Evolutionary conservation across 2,113 vertebrate genomes (phyloP).

Genomic region (Tretioscincus oriximinensis): DNA sequence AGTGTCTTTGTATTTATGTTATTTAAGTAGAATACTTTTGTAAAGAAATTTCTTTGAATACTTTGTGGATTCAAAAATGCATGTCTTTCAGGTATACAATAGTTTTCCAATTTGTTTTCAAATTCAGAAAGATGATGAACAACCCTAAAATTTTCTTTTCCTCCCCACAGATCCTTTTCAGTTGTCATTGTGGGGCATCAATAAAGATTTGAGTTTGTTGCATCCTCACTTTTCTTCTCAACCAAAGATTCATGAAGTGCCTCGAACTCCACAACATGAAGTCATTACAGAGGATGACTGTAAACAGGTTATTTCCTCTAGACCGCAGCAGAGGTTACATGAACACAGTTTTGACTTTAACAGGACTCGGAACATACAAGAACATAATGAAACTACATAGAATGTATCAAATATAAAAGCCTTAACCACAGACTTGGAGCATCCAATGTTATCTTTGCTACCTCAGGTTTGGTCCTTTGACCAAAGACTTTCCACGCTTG

Average conservation of each 20-base stretch:
- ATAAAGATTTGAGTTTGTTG: constrained; percentile 57
- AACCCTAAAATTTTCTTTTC: constrained; percentile 26
- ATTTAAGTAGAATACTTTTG: neutral
- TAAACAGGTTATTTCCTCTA: constrained; percentile 38
- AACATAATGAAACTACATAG: constrained; percentile 70
- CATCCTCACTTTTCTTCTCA: constrained; percentile 58
- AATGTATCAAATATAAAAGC: neutral
- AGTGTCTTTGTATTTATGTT: neutral
- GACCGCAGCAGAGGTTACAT: constrained; percentile 44
- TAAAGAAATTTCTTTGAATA: neutral
- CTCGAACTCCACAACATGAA: neutral
- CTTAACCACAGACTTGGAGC: constrained; percentile 33
- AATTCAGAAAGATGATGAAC: neutral
- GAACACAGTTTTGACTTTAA: constrained; percentile 60
- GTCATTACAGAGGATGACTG: neutral
- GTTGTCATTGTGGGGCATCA: constrained; percentile 67
- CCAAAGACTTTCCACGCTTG: constrained; percentile 67
- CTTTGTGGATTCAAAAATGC: too few species aligned
- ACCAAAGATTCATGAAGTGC: constrained; percentile 48
- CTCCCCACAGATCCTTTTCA: constrained; percentile 67
- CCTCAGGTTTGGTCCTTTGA: constrained; percentile 73
- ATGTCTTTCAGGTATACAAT: neutral
- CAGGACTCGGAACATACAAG: constrained; percentile 68
- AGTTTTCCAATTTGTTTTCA: neutral
- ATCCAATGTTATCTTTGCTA: constrained; percentile 69